Evolutionary conservation across 2,797 vertebrate genomes (phyloP), one percentile per base, ranked within the genome.

Genomic region (Hylomyscus alleni): DNA sequence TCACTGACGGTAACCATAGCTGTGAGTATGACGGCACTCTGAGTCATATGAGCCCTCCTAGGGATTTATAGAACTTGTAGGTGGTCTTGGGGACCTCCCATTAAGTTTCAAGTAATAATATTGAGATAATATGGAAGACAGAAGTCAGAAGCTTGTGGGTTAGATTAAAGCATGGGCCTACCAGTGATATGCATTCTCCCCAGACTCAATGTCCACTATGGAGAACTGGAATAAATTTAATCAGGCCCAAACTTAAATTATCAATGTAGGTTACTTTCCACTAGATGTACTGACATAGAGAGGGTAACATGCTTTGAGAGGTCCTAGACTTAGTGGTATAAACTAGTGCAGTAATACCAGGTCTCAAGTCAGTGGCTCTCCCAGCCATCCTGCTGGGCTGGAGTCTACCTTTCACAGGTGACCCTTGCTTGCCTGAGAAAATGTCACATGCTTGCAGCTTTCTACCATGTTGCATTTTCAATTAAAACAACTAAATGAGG

Each of bases 401-500:
- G 60, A 78, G 44, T 15, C 2, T 20, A 24, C n/a, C 92, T 91
- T 95, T 87, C 78, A 87, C 54, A 56, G 56, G 76, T 76, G 31
- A 73, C 82, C 87, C 90, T 90, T 87, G 56, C 69, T 94, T 78
- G n/a, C 69, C 50, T 80, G 52, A 56, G 89, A 93, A 94, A 34
- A 24, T 52, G 62, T 84, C 89, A 89, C 95, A 97, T 89, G 89
- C 84, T 67, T 92, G 54, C 89, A 93, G 67, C 93, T 93, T 92
- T 96, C 88, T 6, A 93, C 92, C 97, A 97, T 96, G 96, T 92
- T 97, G 84, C 80, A 95, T 95, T 97, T 98, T 97, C 90, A 97
- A 96, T 96, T 97, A 95, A 95, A 97, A 97, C 94, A 54, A 62
- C 69, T 89, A 94, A 97, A 95, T 93, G 44, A 69, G 10, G 4